Evolutionary conservation across 1,140 invertebrate genomes (phyloP).

Genomic region (Pseudoatta argentina): DNA sequence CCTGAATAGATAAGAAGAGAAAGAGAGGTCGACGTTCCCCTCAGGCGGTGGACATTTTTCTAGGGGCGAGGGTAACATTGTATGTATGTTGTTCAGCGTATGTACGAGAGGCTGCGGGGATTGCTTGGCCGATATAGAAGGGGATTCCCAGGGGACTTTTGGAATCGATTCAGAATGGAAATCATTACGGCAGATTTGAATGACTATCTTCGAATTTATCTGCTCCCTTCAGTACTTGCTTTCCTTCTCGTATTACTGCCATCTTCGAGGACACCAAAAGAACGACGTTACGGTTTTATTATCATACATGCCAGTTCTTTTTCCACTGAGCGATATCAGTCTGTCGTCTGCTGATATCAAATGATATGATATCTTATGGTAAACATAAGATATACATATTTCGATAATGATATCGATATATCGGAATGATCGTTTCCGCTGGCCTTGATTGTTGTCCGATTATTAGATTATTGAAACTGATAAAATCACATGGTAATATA

Average conservation of each 20-base stretch:
- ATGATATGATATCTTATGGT: neutral
- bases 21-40: slow-evolving; percentile 74
- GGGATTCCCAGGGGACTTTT: slow-evolving; percentile 84
- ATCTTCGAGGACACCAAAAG: slow-evolving; percentile 62
- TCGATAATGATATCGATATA: slow-evolving; percentile 2
- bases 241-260: slow-evolving; percentile 51
- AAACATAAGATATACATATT: slow-evolving; percentile 26
- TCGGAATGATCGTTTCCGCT: neutral
- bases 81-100: slow-evolving; percentile 80
- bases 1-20: slow-evolving; percentile 83
- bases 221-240: slow-evolving; percentile 70
- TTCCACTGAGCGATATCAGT: slow-evolving; percentile 15
- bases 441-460: neutral
- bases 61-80: slow-evolving; percentile 77
- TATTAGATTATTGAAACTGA: slow-evolving; percentile 2
- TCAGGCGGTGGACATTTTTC: slow-evolving; percentile 74
- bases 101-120: slow-evolving; percentile 71
- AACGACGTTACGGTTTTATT: slow-evolving; percentile 66
- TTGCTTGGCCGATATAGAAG: slow-evolving; percentile 70
- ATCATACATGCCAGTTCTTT: slow-evolving; percentile 30
- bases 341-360: slow-evolving; percentile 3
- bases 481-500: neutral
- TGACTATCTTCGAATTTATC: slow-evolving; percentile 86
- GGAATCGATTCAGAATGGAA: slow-evolving; percentile 86
- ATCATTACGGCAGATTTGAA: slow-evolving; percentile 86